A percentile compares a stretch with the other conserved stretches of the same genome.
Evolutionary conservation across 2,797 vertebrate genomes (phyloP).

Genomic region (Amniataba percoides): DNA sequence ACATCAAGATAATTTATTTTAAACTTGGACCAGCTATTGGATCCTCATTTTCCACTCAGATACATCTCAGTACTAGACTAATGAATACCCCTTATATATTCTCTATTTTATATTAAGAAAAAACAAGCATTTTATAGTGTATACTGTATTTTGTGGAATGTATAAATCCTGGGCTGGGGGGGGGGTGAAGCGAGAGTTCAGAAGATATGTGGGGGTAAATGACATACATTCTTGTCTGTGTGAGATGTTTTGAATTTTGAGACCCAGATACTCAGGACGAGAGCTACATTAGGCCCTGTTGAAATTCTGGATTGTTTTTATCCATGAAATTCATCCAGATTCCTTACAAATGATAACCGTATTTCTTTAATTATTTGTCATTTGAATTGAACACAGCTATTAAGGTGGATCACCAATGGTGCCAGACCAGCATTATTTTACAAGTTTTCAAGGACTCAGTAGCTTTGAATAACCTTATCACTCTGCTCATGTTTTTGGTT

Average conservation of each 20-base stretch:
- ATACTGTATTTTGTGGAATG: conserved; percentile 63
- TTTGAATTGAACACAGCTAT: conserved; percentile 47
- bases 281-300: conserved; percentile 42
- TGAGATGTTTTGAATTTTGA: conserved; percentile 43
- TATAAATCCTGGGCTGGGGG: conserved; percentile 38
- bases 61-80: conserved; percentile 22
- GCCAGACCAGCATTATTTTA: conserved; percentile 68
- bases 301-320: conserved; percentile 32
- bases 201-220: conserved; percentile 39
- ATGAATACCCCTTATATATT: conserved; percentile 35
- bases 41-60: conserved; percentile 27
- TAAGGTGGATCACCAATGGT: conserved; percentile 58
- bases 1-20: conserved; percentile 54
- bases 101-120: conserved; percentile 65
- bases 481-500: conserved; percentile 29
- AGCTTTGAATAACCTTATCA: conserved; percentile 51
- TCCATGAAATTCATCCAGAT: conserved; percentile 3
- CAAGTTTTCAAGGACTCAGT: conserved; percentile 52
- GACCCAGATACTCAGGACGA: conserved; percentile 54
- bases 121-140: conserved; percentile 70
- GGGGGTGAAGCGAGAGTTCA: conserved; percentile 33
- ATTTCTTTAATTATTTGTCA: conserved; percentile 44
- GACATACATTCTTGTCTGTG: conserved; percentile 41
- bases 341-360: conserved; percentile 34
- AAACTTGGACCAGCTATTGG: conserved; percentile 11